Evolutionary conservation across 2,888 invertebrate genomes (phyloP).

Genomic region (Stenodera caucasica): DNA sequence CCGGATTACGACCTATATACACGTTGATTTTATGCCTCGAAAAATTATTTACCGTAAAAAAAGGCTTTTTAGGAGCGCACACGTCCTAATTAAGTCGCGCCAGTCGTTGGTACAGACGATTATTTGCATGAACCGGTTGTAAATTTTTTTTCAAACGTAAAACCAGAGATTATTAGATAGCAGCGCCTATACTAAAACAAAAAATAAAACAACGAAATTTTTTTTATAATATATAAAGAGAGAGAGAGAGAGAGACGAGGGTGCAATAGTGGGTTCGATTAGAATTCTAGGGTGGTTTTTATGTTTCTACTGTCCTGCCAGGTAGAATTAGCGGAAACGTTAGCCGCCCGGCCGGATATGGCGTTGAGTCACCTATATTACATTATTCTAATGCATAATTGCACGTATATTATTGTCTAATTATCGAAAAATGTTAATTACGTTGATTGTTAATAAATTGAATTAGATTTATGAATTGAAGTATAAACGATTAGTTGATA

Average conservation of each 20-base stretch:
- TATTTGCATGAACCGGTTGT: slow-evolving; percentile 14
- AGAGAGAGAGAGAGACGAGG: no score
- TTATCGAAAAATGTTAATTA: neutral
- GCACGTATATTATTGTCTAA: neutral
- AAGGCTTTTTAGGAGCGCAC: neutral
- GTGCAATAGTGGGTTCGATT: neutral
- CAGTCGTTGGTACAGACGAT: slow-evolving; percentile 3
- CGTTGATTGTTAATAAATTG: neutral
- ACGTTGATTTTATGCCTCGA: neutral
- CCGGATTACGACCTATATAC: neutral
- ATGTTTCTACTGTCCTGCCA: slow-evolving; percentile 3
- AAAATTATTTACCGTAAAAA: slow-evolving; percentile 2
- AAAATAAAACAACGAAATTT: no score
- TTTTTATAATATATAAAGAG: no score
- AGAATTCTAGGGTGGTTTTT: slow-evolving; percentile 6
- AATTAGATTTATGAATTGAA: neutral
- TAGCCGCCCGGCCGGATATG: slow-evolving; percentile 36
- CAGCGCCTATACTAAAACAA: no score
- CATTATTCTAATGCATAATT: slow-evolving; percentile 7
- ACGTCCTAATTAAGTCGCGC: slow-evolving; percentile 11
- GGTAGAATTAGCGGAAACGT: slow-evolving; percentile 35
- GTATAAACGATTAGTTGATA: neutral
- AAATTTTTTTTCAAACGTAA: slow-evolving; percentile 1
- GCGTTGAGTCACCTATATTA: slow-evolving; percentile 39
- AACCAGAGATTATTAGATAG: slow-evolving; percentile 6